These are phyloP conservation scores for Urocyon cinereoargenteus DNA, from an alignment of 2,797 vertebrate species.

Conservation along the genomic window DNA sequence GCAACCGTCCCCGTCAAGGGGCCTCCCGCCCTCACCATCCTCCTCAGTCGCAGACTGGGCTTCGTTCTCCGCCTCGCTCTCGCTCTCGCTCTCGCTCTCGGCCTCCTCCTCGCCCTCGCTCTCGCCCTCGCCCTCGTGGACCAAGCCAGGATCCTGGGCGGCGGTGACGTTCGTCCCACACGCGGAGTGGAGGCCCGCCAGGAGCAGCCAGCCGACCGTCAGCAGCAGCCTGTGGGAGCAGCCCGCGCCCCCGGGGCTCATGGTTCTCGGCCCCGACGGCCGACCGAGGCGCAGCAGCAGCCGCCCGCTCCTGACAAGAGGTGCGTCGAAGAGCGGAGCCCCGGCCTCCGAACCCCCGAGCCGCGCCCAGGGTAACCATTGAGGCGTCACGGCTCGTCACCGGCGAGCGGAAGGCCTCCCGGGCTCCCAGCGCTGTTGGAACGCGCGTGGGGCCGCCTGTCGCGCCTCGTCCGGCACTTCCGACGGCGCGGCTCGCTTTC, in stretches of 20 bases:
- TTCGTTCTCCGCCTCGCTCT: neutral
- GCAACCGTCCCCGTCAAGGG: neutral
- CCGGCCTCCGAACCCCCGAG: neutral
- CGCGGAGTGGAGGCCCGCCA: conserved; percentile 50
- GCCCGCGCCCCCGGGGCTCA: conserved; percentile 56
- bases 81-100: neutral
- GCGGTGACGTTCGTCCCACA: conserved; percentile 49
- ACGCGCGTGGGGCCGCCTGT: fast-evolving
- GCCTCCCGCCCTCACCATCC: conserved; percentile 41
- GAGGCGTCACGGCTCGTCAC: conserved; percentile 66
- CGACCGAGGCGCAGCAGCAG: conserved; percentile 1
- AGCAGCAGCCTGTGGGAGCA: conserved; percentile 58
- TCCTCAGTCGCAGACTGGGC: neutral
- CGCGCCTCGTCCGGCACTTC: neutral
- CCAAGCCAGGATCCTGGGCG: neutral
- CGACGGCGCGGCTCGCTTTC: neutral
- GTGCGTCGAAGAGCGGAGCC: neutral
- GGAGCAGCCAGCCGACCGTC: conserved; percentile 62
- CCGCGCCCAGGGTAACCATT: conserved; percentile 65
- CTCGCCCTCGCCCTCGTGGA: neutral
- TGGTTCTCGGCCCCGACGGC: conserved; percentile 53
- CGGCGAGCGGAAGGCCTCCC: fast-evolving
- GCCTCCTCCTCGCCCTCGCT: neutral
- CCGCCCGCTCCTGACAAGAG: neutral
- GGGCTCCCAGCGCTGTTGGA: fast-evolving